These are phyloP conservation scores for Autographa gamma DNA, from an alignment of 2,888 invertebrate species.

Conservation along the genomic window DNA sequence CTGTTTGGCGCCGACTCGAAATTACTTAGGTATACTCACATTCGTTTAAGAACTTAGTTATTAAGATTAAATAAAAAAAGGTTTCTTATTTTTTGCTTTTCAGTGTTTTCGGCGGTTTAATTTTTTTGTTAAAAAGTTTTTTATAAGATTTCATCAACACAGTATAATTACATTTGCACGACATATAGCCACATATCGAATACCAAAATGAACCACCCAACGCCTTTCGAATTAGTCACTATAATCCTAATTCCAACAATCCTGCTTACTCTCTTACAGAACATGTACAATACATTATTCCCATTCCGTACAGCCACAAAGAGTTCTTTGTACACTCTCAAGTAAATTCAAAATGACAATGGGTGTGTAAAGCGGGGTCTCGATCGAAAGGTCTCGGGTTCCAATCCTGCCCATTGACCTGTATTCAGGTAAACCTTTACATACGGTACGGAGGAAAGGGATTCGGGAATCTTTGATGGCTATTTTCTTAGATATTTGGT, in stretches of 20 bases:
- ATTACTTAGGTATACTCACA: too few species aligned
- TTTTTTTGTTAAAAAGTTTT: too few species aligned
- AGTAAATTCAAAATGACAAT: conserved; percentile 29
- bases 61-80: too few species aligned
- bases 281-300: background rate
- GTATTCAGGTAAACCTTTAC: conserved; percentile 2
- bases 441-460: background rate
- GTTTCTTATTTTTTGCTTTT: too few species aligned
- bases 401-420: conserved; percentile 9
- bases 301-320: conserved; percentile 15
- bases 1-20: too few species aligned
- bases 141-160: too few species aligned
- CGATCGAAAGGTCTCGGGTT: conserved; percentile 6
- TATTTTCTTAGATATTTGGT: background rate
- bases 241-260: background rate
- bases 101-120: too few species aligned
- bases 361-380: background rate
- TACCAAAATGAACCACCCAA: background rate
- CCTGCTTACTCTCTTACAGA: background rate
- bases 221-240: background rate
- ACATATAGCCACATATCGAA: background rate
- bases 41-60: too few species aligned
- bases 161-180: too few species aligned
- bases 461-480: background rate
- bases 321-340: conserved; percentile 20